Percentiles rank a stretch among this genome's conserved stretches.
Evolutionary conservation across 1,140 invertebrate genomes (phyloP).

Genomic region (Diabrotica undecimpunctata): DNA sequence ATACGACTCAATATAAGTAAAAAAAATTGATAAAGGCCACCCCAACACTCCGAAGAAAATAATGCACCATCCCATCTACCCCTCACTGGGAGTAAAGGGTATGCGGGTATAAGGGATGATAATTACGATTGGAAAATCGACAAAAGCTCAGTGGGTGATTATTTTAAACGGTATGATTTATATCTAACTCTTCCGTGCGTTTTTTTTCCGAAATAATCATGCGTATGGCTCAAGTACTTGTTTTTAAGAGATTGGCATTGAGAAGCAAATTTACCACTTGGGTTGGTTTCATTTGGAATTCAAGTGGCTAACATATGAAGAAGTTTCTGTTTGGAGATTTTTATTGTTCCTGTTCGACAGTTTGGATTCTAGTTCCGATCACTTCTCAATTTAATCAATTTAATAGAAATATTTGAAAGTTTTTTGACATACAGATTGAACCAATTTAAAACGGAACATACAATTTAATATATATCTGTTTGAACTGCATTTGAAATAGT

Average conservation of each 20-base stretch:
- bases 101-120: constrained; percentile 1
- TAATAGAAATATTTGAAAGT: no score
- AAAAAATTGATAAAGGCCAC: not conserved
- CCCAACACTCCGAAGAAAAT: not conserved
- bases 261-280: constrained; percentile 1
- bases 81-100: not conserved
- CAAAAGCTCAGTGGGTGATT: not conserved
- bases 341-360: not conserved
- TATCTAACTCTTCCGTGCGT: not conserved
- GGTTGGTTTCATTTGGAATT: not conserved
- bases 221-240: not conserved
- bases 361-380: not conserved
- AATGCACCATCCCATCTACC: not conserved
- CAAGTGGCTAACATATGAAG: not conserved
- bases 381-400: no score
- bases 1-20: not conserved
- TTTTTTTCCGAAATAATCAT: not conserved
- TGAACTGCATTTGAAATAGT: no score
- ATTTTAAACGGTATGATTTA: not conserved
- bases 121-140: not conserved
- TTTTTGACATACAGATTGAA: no score
- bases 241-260: not conserved
- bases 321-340: not conserved
- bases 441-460: no score
- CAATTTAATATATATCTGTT: no score